Percentiles rank a stretch among this genome's conserved stretches.
phyloP scores from a whole-genome alignment of 2,113 vertebrate species.

The Indicator maculatus region DNA sequence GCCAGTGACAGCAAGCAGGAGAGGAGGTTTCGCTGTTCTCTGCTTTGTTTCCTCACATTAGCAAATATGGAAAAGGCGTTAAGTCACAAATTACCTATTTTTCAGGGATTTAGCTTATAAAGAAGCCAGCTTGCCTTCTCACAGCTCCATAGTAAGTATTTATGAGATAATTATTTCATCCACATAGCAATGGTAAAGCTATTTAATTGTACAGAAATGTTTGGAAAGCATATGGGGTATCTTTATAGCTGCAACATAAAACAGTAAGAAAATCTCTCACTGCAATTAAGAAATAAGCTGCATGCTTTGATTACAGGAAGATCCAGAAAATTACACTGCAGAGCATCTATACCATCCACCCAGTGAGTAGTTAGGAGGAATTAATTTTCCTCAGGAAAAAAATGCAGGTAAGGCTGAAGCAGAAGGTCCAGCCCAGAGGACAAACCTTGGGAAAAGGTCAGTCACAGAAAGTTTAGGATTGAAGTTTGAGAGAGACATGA shows the following conservation, averaged over 20 bases:
- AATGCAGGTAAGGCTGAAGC: background rate
- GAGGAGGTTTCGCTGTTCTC: background rate
- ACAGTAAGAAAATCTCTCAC: background rate
- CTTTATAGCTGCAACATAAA: background rate
- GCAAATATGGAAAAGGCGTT: background rate
- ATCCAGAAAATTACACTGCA: background rate
- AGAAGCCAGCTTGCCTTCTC: background rate
- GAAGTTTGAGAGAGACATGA: background rate
- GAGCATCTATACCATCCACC: background rate
- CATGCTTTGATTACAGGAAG: background rate
- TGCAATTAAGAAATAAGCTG: background rate
- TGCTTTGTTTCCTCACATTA: background rate
- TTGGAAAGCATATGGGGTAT: background rate
- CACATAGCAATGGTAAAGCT: background rate
- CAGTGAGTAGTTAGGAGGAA: background rate
- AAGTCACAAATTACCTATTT: background rate
- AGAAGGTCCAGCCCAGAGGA: background rate
- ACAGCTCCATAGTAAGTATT: background rate
- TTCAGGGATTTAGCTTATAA: too few relatives aligned
- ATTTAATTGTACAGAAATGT: background rate
- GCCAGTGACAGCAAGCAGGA: slow-evolving; percentile 1
- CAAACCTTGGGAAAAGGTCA: background rate
- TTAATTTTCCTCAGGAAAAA: background rate
- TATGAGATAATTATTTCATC: background rate
- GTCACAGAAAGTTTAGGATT: background rate